A percentile compares a stretch with the other conserved stretches of the same genome.
Conservation (phyloP, 2,888 invertebrate genomes). For the Hedychridium roseum region DNA sequence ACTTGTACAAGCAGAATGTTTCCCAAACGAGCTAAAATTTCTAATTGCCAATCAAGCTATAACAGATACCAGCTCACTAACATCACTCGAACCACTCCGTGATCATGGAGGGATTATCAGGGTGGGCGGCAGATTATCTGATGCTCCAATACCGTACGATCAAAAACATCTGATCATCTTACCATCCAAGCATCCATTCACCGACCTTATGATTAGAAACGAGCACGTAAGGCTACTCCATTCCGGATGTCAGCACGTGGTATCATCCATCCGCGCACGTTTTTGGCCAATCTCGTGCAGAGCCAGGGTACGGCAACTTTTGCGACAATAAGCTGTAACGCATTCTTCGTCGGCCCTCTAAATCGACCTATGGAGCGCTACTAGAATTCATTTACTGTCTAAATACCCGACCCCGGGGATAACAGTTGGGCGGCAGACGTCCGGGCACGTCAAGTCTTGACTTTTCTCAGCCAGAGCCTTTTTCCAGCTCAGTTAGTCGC, state of each 20-base stretch:
- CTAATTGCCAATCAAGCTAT: background rate
- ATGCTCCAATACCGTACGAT: background rate
- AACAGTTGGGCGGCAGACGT: too few species aligned
- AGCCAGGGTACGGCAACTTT: too few species aligned
- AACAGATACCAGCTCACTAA: background rate
- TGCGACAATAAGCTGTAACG: too few species aligned
- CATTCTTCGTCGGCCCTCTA: too few species aligned
- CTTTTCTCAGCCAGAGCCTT: too few species aligned
- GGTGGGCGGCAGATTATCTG: background rate
- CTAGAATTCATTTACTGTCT: too few species aligned
- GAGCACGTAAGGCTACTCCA: slow-evolving; percentile 1
- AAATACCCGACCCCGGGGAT: too few species aligned
- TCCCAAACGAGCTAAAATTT: background rate
- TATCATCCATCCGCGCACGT: too few species aligned
- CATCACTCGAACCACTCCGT: background rate
- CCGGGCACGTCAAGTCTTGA: too few species aligned
- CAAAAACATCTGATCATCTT: slow-evolving; percentile 3
- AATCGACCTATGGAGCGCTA: too few species aligned
- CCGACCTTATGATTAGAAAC: background rate
- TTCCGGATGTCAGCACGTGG: background rate
- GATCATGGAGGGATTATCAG: background rate
- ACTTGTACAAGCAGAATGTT: background rate
- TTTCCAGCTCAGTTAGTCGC: too few species aligned
- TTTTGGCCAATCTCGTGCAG: too few species aligned
- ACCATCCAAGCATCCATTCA: background rate